phyloP scores from a whole-genome alignment of 2,113 vertebrate genomes.

The Cryptoleucopteryx plumbea region DNA sequence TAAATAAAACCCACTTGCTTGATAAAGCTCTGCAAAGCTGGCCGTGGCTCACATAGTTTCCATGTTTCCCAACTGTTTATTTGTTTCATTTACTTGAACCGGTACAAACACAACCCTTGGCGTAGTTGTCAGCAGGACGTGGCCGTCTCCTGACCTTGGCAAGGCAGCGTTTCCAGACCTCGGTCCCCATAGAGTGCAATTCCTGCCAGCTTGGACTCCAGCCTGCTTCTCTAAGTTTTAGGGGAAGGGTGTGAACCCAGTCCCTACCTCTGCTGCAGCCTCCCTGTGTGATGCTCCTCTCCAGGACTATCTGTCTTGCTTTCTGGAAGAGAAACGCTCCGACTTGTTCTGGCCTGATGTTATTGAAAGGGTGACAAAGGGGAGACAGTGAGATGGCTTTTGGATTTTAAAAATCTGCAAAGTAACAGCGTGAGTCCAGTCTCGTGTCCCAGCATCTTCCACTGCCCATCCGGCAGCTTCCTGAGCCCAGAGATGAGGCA shows the following conservation, averaged over 20 bases:
- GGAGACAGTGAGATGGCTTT: neutral
- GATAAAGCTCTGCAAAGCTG: neutral
- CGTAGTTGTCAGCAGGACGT: neutral
- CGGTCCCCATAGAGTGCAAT: neutral
- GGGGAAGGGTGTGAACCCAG: neutral
- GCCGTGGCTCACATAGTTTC: constrained; percentile 30
- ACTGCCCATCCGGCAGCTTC: neutral
- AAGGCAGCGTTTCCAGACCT: neutral
- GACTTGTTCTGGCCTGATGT: neutral
- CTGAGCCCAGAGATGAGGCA: neutral
- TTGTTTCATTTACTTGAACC: constrained; percentile 15
- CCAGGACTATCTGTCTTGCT: neutral
- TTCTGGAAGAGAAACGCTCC: neutral
- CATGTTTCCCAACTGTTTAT: constrained; percentile 51
- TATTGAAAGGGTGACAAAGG: neutral
- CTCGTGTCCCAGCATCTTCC: neutral
- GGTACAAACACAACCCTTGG: neutral
- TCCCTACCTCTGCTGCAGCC: neutral
- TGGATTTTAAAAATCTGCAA: neutral
- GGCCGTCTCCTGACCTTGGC: constrained; percentile 3
- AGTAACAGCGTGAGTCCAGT: neutral
- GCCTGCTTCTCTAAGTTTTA: neutral
- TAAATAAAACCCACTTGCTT: neutral
- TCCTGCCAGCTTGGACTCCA: neutral
- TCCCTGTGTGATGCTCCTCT: accelerated